Conservation (phyloP, 53 echinoderm and acorn worm genomes). For the Luidia sarsii region DNA sequence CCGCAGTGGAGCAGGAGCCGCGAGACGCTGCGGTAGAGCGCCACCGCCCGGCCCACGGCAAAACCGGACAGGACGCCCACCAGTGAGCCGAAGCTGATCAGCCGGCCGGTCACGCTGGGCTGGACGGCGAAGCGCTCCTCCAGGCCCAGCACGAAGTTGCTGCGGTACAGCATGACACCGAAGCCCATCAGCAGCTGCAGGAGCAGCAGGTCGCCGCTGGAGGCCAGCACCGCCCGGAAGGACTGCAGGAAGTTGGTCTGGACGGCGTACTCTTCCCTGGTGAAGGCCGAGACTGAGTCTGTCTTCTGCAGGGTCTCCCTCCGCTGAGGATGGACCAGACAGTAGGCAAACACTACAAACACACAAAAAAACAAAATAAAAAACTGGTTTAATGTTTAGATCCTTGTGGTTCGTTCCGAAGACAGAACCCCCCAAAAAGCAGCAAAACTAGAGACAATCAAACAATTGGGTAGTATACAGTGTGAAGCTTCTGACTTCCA, state of each 20-base stretch:
- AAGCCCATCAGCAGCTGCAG: constrained; percentile 83
- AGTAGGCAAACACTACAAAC: constrained; percentile 71
- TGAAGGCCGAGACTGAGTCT: constrained; percentile 71
- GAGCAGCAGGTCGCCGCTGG: constrained; percentile 76
- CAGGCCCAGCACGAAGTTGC: constrained; percentile 80
- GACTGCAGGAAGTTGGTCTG: constrained; percentile 62
- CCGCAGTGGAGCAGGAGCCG: constrained; percentile 70
- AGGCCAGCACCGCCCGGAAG: constrained; percentile 63
- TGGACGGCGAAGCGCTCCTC: constrained; percentile 73
- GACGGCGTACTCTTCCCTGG: constrained; percentile 62
- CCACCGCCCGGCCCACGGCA: constrained; percentile 65
- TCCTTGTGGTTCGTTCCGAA: not conserved
- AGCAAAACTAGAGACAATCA: not conserved
- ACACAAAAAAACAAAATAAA: constrained; percentile 10
- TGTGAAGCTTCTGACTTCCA: too few relatives aligned
- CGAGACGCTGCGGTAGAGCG: constrained; percentile 61
- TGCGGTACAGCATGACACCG: constrained; percentile 75
- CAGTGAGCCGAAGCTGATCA: constrained; percentile 79
- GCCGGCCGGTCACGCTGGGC: constrained; percentile 74
- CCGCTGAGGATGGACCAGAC: constrained; percentile 57
- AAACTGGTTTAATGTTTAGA: too few relatives aligned
- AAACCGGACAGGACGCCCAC: constrained; percentile 66
- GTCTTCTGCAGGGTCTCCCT: constrained; percentile 11
- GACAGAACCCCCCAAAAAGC: not conserved
- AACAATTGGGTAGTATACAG: too few relatives aligned